phyloP scores from a whole-genome alignment of 2,113 vertebrate species.

The Zapornia atra region DNA sequence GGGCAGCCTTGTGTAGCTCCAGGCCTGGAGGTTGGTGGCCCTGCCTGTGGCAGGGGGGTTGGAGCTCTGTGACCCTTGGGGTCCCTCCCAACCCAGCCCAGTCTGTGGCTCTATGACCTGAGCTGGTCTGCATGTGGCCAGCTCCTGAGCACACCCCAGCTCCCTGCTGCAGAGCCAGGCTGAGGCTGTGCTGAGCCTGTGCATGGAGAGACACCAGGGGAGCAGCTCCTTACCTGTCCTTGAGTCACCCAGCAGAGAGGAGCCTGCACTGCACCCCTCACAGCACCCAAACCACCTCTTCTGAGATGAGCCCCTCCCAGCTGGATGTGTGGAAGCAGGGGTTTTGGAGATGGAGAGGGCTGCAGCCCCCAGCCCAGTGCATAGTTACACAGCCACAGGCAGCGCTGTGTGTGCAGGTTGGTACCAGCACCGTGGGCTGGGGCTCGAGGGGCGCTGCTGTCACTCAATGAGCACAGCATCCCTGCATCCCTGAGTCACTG shows the following conservation, averaged over 20 bases:
- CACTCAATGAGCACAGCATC: background rate
- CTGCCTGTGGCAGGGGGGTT: no score
- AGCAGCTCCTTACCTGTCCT: background rate
- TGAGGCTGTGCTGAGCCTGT: background rate
- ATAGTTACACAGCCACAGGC: background rate
- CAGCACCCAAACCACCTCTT: background rate
- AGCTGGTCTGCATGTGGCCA: background rate
- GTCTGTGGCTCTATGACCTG: no score
- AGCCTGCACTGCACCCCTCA: background rate
- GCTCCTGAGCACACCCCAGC: background rate
- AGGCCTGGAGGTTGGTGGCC: no score
- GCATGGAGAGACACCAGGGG: background rate
- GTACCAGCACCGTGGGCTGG: accelerated
- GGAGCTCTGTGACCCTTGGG: no score
- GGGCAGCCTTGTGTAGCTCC: no score
- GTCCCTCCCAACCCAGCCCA: accelerated
- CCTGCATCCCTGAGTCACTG: background rate
- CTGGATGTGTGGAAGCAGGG: background rate
- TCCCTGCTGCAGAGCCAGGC: background rate
- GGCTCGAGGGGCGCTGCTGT: background rate
- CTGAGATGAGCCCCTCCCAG: background rate
- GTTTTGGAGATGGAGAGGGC: background rate
- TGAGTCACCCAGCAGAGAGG: background rate
- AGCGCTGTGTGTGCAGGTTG: accelerated
- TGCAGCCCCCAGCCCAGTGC: background rate